Conservation (phyloP, 1,140 invertebrate genomes). For the Andrena cerasifolii region DNA sequence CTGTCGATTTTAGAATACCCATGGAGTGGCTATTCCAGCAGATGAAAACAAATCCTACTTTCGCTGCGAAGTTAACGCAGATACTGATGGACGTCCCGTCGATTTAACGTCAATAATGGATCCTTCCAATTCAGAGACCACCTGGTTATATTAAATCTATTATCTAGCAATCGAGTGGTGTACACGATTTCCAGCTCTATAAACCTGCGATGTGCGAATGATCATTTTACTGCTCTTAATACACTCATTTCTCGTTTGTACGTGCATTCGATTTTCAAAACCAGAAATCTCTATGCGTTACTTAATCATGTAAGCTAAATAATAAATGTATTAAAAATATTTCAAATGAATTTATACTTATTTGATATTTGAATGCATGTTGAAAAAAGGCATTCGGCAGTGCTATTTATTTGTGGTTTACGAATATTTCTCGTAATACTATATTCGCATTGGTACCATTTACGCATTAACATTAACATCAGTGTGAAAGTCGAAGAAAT, state of each 20-base stretch:
- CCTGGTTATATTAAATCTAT: conserved; percentile 41
- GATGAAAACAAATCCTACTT: conserved; percentile 50
- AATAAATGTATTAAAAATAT: not conserved
- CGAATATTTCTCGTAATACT: too few species aligned
- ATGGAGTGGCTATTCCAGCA: conserved; percentile 49
- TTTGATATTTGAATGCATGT: too few species aligned
- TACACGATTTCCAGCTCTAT: conserved; percentile 23
- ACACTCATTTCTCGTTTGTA: not conserved
- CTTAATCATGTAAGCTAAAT: not conserved
- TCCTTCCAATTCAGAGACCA: conserved; percentile 30
- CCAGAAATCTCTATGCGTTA: too few species aligned
- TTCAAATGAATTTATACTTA: not conserved
- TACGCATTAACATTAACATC: too few species aligned
- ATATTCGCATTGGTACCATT: too few species aligned
- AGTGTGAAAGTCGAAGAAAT: too few species aligned
- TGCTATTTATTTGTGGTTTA: too few species aligned
- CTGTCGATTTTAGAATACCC: conserved; percentile 45
- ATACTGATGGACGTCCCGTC: conserved; percentile 10
- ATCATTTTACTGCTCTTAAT: not conserved
- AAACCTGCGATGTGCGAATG: conserved; percentile 21
- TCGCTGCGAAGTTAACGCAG: conserved; percentile 37
- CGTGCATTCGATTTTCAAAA: too few species aligned
- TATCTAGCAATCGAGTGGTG: conserved; percentile 1
- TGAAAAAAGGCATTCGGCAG: too few species aligned
- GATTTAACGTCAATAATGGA: conserved; percentile 27